Base-by-base conservation (phyloP, 2,888 invertebrate species). In the Sturmia bella region DNA sequence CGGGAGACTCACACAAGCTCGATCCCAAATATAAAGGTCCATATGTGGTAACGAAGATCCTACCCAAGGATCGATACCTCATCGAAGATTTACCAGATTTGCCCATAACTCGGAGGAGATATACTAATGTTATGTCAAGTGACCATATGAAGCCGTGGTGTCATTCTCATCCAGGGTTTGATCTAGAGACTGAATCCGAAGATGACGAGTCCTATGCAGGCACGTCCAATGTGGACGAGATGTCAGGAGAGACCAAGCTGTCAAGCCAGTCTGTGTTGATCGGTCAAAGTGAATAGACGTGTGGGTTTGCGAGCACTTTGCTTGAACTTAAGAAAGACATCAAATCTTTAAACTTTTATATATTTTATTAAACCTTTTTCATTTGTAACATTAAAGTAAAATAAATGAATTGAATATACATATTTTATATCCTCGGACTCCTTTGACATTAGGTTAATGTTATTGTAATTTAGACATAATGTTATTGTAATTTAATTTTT, bases 61-160 rank as follows among this genome's bases (percentile, higher is more conserved):
- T 84, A 11, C 50, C 45, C 9, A 39, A 72, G 5, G 80, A 83
- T 48, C 27, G 80, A 13, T 78, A 80, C n/a, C n/a, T 32, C 37
- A 63, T 80, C 0, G 81, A 84, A 37, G 80, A 83, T 27, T 39
- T 84, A 2, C 72, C 72, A 0, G 17, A 48, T 17, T 48, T 48
- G 13, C 19, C 48, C 3, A 73, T 43, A 2, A 73, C 15, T 3
- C 73, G 56, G n/a, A 21, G 80, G 6, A 77, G 57, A n/a, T 83
- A 77, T 45, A 61, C 37, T 68, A 74, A 66, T n/a, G 63, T 84
- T 5, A 37, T 80, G 15, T 64, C 66, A 3, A 61, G 50, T 2
- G 77, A 84, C 15, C 74, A 84, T n/a, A 82, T 82, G 52, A 84
- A 82, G 9, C 74, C 76, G 0, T 82, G 79, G 81, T 82, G 74